Conservation (phyloP, 2,797 vertebrate genomes). For the Liasis olivaceus region DNA sequence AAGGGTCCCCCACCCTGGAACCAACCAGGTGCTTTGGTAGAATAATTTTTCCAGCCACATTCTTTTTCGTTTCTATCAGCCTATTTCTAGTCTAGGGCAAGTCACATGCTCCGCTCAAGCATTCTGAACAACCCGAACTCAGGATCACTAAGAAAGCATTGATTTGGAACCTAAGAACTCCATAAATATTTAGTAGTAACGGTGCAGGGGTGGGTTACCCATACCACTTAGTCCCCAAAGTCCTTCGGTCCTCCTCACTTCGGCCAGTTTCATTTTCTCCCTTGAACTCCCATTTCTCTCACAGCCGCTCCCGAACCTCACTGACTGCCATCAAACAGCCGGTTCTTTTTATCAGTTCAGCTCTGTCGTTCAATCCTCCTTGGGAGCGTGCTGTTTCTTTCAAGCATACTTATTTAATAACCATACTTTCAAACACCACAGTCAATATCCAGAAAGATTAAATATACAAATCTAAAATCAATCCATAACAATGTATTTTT, state of each 20-base stretch:
- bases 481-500: neutral
- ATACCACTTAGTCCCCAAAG: neutral
- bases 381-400: neutral
- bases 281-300: neutral
- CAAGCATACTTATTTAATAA: neutral
- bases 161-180: neutral
- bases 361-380: neutral
- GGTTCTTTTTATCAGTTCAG: neutral
- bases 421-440: neutral
- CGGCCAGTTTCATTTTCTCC: neutral
- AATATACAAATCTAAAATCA: neutral
- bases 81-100: neutral
- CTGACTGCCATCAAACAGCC: neutral
- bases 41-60: neutral
- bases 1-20: neutral
- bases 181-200: neutral
- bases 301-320: too few relatives aligned
- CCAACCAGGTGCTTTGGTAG: neutral
- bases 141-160: neutral
- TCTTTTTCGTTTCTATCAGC: neutral
- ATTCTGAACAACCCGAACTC: neutral
- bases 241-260: neutral
- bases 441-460: too few relatives aligned
- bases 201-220: too few relatives aligned
- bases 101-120: neutral